Conservation (phyloP, 2,113 vertebrate species). For the Pterophyllum scalare region DNA sequence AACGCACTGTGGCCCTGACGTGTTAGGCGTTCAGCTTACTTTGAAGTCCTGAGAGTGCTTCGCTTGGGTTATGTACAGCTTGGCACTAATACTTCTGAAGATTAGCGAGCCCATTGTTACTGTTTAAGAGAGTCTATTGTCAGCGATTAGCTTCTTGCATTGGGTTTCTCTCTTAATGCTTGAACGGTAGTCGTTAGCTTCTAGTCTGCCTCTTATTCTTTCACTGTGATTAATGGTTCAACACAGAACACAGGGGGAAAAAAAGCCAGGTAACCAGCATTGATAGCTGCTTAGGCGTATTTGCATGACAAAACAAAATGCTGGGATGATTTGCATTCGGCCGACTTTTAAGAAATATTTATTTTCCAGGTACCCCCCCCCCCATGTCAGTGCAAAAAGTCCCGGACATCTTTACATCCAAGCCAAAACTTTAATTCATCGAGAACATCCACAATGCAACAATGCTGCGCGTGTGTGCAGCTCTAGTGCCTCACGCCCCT, state of each 20-base stretch:
- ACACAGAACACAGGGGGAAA: no score
- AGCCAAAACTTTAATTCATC: constrained; percentile 41
- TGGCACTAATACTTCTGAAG: constrained; percentile 11
- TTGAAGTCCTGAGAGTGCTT: constrained; percentile 15
- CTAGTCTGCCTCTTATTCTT: background rate
- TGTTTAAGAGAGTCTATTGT: constrained; percentile 37
- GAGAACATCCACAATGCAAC: constrained; percentile 46
- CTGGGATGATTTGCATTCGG: background rate
- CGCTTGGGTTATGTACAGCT: constrained; percentile 31
- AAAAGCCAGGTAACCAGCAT: background rate
- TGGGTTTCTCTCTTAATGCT: constrained; percentile 27
- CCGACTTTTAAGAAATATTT: background rate
- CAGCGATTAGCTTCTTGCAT: background rate
- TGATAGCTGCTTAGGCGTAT: background rate
- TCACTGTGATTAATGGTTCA: background rate
- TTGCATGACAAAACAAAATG: constrained; percentile 9
- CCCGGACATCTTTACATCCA: constrained; percentile 32
- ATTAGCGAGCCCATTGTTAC: constrained; percentile 39
- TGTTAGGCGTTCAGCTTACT: constrained; percentile 2
- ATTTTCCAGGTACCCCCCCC: background rate
- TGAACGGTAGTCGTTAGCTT: background rate
- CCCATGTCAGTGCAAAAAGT: constrained; percentile 1
- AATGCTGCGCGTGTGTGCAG: constrained; percentile 45
- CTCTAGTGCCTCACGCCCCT: constrained; percentile 50
- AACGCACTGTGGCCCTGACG: constrained; percentile 5